Percentiles rank a stretch among this genome's conserved stretches.
Evolutionary conservation across 2,888 invertebrate species (phyloP).

Genomic region (Eupithecia pulchellata): DNA sequence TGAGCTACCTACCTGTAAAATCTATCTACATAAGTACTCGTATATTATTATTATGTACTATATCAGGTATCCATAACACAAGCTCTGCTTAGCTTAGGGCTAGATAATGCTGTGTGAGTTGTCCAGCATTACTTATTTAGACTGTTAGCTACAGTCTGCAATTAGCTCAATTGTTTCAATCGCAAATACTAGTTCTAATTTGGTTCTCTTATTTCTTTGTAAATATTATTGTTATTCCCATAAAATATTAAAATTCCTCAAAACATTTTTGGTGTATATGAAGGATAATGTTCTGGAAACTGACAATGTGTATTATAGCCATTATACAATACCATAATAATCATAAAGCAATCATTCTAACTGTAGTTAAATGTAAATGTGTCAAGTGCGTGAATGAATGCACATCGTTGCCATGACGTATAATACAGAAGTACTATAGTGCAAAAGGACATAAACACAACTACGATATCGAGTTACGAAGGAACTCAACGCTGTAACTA

Average conservation of each 20-base stretch:
- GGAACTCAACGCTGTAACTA: constrained; percentile 7
- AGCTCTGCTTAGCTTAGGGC: too few relatives aligned
- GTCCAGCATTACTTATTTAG: too few relatives aligned
- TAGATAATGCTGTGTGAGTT: too few relatives aligned
- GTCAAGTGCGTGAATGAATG: constrained; percentile 53
- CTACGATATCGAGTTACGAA: constrained; percentile 14
- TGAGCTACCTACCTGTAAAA: too few relatives aligned
- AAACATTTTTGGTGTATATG: not conserved
- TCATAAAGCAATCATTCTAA: not conserved
- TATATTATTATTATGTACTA: too few relatives aligned
- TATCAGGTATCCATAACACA: too few relatives aligned
- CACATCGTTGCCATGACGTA: constrained; percentile 27
- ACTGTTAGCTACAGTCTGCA: too few relatives aligned
- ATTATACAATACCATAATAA: not conserved
- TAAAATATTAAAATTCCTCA: not conserved
- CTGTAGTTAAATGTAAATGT: constrained; percentile 35
- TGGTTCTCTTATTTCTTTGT: too few relatives aligned
- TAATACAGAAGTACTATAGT: constrained; percentile 5
- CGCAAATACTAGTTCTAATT: too few relatives aligned
- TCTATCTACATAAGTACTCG: too few relatives aligned
- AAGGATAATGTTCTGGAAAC: not conserved
- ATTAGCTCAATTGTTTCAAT: too few relatives aligned
- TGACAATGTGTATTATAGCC: not conserved
- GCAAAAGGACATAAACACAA: constrained; percentile 27
- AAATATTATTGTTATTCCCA: not conserved